A percentile compares a stretch with the other conserved stretches of the same genome.
Evolutionary conservation across 2,113 vertebrate species (phyloP).

Genomic region (Ornithorhynchus anatinus): DNA sequence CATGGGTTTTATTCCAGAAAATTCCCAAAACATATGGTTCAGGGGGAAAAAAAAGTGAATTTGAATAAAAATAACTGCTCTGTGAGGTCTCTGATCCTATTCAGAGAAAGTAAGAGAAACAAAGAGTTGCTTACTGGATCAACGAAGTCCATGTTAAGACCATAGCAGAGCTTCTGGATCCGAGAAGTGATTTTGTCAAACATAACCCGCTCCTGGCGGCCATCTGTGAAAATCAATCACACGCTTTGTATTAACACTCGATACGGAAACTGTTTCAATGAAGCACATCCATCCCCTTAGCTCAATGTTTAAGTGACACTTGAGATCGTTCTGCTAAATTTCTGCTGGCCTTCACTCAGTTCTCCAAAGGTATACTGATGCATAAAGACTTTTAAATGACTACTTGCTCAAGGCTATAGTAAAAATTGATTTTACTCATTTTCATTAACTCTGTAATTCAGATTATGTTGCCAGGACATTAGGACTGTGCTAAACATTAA

Average conservation of each 20-base stretch:
- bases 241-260: constrained; percentile 8
- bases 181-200: constrained; percentile 97
- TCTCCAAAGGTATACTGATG: too few relatives aligned
- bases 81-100: rapidly evolving
- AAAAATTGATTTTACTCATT: too few relatives aligned
- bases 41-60: background rate
- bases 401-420: too few relatives aligned
- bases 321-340: too few relatives aligned
- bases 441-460: too few relatives aligned
- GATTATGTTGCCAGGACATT: too few relatives aligned
- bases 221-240: constrained; percentile 74
- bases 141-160: constrained; percentile 92
- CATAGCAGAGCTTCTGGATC: constrained; percentile 96
- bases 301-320: too few relatives aligned
- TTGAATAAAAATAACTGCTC: rapidly evolving
- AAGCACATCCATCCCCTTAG: too few relatives aligned
- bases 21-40: background rate
- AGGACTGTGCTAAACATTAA: too few relatives aligned
- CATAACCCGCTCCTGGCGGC: constrained; percentile 90
- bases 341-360: too few relatives aligned
- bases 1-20: constrained; percentile 7
- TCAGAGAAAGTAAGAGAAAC: background rate
- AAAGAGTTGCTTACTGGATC: constrained; percentile 84
- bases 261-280: background rate
- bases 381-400: too few relatives aligned